These are phyloP conservation scores for Tipula lateralis DNA, from an alignment of 2,888 invertebrate species.

Conservation along the genomic window DNA sequence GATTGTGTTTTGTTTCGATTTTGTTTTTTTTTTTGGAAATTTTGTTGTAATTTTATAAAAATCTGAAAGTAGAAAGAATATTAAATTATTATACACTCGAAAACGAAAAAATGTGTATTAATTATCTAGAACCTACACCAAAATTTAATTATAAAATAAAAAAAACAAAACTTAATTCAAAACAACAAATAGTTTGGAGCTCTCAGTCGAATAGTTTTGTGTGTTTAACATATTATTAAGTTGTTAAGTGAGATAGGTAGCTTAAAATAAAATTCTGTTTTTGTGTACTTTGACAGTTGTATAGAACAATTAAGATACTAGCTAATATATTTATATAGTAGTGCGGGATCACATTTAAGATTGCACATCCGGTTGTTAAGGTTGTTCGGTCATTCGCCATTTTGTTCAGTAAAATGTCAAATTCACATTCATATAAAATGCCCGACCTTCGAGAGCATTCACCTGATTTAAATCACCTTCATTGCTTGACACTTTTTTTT, in stretches of 20 bases:
- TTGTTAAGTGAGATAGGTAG: not conserved
- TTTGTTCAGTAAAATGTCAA: not conserved
- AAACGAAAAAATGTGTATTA: not conserved
- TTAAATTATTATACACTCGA: not conserved
- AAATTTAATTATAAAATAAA: not conserved
- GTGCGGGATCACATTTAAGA: not conserved
- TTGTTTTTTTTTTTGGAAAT: constrained; percentile 3
- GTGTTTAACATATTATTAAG: not conserved
- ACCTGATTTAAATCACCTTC: not conserved
- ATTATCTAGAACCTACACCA: not conserved
- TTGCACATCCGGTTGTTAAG: not conserved
- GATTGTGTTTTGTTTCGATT: not conserved
- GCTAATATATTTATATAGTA: not conserved
- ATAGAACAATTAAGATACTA: not conserved
- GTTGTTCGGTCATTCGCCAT: not conserved
- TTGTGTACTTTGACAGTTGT: not conserved
- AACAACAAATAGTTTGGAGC: not conserved
- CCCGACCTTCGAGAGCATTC: not conserved
- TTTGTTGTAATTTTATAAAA: constrained; percentile 19
- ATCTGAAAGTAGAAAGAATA: not conserved
- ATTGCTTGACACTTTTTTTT: not conserved
- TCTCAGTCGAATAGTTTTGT: not conserved
- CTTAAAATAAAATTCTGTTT: not conserved
- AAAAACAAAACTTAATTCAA: not conserved
- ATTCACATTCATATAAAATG: not conserved